Evolutionary conservation across 2,113 vertebrate genomes (phyloP), one percentile per base, ranked within the genome.

Genomic region (Notothenia coriiceps): DNA sequence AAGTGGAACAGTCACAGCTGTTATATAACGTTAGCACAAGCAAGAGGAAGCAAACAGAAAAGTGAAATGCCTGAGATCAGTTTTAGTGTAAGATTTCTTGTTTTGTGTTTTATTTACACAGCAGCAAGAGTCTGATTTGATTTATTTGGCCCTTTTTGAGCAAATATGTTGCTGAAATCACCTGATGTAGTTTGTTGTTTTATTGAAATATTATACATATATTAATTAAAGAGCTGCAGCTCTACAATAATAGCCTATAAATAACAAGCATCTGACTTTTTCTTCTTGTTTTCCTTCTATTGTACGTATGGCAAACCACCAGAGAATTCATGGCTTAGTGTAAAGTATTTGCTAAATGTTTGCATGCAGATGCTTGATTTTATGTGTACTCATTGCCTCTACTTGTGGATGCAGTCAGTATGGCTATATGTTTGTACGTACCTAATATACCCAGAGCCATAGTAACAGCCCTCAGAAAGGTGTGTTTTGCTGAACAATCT

Each of bases 401-500:
- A 18, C 13, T 68, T 46, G 13, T 40, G 25, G 59, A 33, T 46
- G 51, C 10, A 54, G 35, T 35, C n/a, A 46, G 65, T 62, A 40
- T 22, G 5, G 6, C 35, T 40, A 4, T 47, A 46, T 77, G 74
- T 66, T 54, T 74, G 49, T 5, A 5, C n/a, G 22, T 44, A 63
- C 44, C 55, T 29, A 61, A 15, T 1, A 18, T 74, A 77, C 77
- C 68, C 3, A 8, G 80, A 74, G 67, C 51, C 79, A 79, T 78
- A 74, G 81, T 74, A 77, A 85, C 76, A 66, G 51, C 44, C 56
- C 55, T 69, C 61, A 73, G 29, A 55, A 80, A 56, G 25, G 22
- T 59, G 62, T 85, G 66, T 80, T 67, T 61, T 71, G 66, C 69
- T 83, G 66, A 80, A 72, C 77, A 51, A 65, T 73, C 68, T 77